These are phyloP conservation scores for Cyanoliseus patagonus DNA, from an alignment of 2,113 vertebrate genomes.

Conservation along the genomic window DNA sequence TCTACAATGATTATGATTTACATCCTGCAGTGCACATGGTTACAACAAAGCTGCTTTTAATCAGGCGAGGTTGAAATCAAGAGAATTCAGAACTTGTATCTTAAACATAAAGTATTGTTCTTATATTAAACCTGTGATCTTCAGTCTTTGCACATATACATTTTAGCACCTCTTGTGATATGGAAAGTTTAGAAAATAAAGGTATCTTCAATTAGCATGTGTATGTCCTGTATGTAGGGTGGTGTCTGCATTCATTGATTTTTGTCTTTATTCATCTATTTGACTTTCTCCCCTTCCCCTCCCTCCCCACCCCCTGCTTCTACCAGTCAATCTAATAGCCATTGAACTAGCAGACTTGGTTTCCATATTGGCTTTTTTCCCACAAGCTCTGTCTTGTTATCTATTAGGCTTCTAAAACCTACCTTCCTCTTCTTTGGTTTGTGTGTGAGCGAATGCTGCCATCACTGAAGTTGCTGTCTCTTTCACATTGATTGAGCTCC, in stretches of 20 bases:
- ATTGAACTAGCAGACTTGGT: neutral
- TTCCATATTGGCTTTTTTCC: neutral
- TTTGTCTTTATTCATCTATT: neutral
- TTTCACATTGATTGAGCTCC: slow-evolving; percentile 73
- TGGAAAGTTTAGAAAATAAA: neutral
- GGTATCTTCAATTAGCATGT: neutral
- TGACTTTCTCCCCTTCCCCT: too few species aligned
- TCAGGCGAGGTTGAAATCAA: neutral
- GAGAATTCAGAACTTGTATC: neutral
- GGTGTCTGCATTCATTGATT: neutral
- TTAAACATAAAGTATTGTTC: neutral
- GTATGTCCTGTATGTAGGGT: too few species aligned
- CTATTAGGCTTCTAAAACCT: neutral
- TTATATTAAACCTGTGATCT: neutral
- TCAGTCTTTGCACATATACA: neutral
- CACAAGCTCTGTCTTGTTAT: neutral
- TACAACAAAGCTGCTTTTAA: neutral
- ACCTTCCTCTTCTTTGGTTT: neutral
- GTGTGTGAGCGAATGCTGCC: neutral
- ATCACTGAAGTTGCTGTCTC: neutral
- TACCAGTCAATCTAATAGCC: neutral
- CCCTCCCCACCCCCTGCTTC: neutral
- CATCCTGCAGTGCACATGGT: neutral
- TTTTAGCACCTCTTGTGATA: neutral
- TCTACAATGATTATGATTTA: neutral